A percentile compares a stretch with the other conserved stretches of the same genome.
Evolutionary conservation across 2,888 invertebrate genomes (phyloP).

Genomic region (Oligia fasciuncula): DNA sequence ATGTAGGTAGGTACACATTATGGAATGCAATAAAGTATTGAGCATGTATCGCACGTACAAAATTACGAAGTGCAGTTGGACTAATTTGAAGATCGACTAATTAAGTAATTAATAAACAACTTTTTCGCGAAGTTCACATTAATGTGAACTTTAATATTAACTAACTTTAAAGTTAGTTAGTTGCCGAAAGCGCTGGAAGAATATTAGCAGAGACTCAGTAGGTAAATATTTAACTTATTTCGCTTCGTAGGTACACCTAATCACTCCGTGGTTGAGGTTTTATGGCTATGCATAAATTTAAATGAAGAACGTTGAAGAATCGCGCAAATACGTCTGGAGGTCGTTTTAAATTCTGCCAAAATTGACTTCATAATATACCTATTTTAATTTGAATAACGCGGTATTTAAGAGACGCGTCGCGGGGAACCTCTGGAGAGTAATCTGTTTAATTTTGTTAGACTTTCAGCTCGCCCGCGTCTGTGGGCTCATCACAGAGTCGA

Average conservation of each 20-base stretch:
- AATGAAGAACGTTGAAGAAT: constrained; percentile 70
- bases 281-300: constrained; percentile 73
- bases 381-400: constrained; percentile 80
- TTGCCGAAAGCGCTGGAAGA: constrained; percentile 28
- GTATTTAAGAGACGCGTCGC: constrained; percentile 69
- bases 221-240: constrained; percentile 60
- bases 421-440: constrained; percentile 69
- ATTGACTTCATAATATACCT: constrained; percentile 76
- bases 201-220: constrained; percentile 14
- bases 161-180: not conserved
- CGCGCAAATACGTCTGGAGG: constrained; percentile 61
- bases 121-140: not conserved
- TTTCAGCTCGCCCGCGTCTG: constrained; percentile 64
- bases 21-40: too few relatives aligned
- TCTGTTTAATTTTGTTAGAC: constrained; percentile 74
- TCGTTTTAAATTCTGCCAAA: constrained; percentile 69
- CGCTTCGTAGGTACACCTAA: constrained; percentile 48
- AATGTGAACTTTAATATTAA: too few relatives aligned
- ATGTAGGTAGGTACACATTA: too few relatives aligned
- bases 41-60: not conserved
- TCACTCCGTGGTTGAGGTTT: constrained; percentile 64
- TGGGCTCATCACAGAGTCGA: constrained; percentile 54
- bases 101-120: constrained; percentile 15
- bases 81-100: constrained; percentile 2
- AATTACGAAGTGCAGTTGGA: constrained; percentile 10